Base-by-base conservation (phyloP, 2,888 invertebrate genomes). In the Eupeodes luniger region DNA sequence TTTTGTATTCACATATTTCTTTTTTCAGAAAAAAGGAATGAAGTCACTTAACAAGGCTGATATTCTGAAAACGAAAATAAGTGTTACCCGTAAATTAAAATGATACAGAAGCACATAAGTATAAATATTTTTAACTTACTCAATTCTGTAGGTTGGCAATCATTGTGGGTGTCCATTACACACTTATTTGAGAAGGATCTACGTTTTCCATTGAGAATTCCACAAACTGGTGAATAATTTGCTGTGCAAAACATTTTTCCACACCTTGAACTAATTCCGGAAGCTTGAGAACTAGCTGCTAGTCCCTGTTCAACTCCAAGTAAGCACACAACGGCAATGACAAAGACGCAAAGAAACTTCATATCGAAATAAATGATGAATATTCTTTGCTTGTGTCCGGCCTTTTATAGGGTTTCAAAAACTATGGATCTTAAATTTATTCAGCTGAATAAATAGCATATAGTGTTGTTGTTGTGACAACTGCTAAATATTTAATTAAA, bases 161-260 rank as follows among this genome's bases (percentile, higher is more conserved):
- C 49, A 55, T 82, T 82, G 5, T 12, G 0, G 6, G 27, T 5
- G 4, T 1, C 14, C 59, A 82, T 49, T 6, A 2, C 11, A 40
- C 82, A 82, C 0, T 1, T 11, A 14, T 77, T 82, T 6, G 77
- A 51, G 11, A 82, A 82, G 0, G 4, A 57, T n/a, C 9, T 70
- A 2, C 7, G 66, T n/a, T 77, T 57, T n/a, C 82, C 82, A 57
- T 82, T 14, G n/a, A 77, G 62, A n/a, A 55, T 49, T 11, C 82
- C 82, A 72, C 82, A 82, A 72, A 82, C 82, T 64, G 82, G 77
- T 0, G 0, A 2, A 16, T 72, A 77, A 9, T 51, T 51, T 44
- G 27, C 27, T 0, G 70, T 2, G 27, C 70, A 70, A 12, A 19
- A 0, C 2, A 14, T n/a, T 16, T 4, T 70, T 10, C 57, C 70